phyloP scores from a whole-genome alignment of 2,797 vertebrate species.

The Acanthurus leucopareius region DNA sequence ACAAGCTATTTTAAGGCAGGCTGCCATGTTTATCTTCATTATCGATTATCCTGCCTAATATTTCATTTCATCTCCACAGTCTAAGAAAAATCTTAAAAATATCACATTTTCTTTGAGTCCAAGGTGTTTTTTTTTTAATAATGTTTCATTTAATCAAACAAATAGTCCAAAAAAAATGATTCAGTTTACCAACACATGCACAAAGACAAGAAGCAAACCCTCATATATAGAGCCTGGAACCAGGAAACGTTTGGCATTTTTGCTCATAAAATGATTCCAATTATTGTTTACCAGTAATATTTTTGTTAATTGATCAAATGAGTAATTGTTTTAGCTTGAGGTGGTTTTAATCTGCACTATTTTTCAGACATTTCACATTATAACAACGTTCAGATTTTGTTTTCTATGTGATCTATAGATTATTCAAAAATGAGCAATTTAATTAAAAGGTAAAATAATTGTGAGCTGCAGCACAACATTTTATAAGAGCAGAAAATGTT shows the following conservation, averaged over 20 bases:
- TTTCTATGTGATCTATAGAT: background rate
- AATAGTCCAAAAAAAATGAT: background rate
- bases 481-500: background rate
- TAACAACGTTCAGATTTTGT: background rate
- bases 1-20: background rate
- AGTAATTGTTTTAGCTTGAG: constrained; percentile 9
- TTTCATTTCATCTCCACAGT: background rate
- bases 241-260: constrained; percentile 4
- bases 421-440: background rate
- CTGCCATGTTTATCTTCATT: background rate
- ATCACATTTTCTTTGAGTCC: background rate
- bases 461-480: background rate
- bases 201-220: background rate
- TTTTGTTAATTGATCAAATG: background rate
- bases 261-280: background rate
- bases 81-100: background rate
- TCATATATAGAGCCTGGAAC: background rate
- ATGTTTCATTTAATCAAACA: background rate
- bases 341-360: background rate
- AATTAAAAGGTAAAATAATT: constrained; percentile 22
- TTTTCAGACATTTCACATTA: background rate
- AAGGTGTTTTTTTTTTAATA: background rate
- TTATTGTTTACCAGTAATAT: background rate
- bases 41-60: background rate
- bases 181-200: background rate